Evolutionary conservation across 1,140 invertebrate species (phyloP), one percentile per base, ranked within the genome.

Genomic region (Nixonia krombeini): DNA sequence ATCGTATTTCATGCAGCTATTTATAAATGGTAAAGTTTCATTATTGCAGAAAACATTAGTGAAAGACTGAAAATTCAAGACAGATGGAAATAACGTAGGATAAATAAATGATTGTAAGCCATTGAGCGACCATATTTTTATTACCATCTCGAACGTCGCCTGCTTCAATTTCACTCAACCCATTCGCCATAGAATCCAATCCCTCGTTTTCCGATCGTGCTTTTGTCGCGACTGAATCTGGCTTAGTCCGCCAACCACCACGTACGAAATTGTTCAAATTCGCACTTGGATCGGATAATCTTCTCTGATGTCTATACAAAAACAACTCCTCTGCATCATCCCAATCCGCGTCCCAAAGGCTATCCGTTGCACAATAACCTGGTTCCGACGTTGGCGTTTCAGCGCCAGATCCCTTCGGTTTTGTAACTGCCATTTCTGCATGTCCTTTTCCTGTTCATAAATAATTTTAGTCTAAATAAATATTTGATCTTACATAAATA

Each of bases 401-500:
- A 4, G 93, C 93, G 1, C 96, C 96, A 5, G 93, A 92, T 35
- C 92, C 90, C 87, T 96, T 92, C 64, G 95, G 90, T 81, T 96
- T 92, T 1, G 95, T 95, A 15, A 99, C 96, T 2, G 97, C 97
- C 93, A 99, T 97, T 87, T 99, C 97, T 0, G 97, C 97, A 84
- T 97, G 94, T 0, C 97, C 97, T 87, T 98, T 98, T 7, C 94
- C 82, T 83, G 7, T 41, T 52, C 9, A 13, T 5, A 10, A 33
- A 15, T 2, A 15, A 13, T 38, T 38, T 0, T 29, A 16, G 6
- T 21, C 6, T 21, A 23, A 9, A 26, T 13, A 38, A 37, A 38
- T 13, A 41, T 41, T 52, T 33, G 12, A 52, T 8, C 40, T 26
- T 13, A 23, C 7, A 18, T 21, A 18, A 21, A n/a, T n/a, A n/a